Evolutionary conservation across 1,140 invertebrate genomes (phyloP).

Genomic region (Dendroctonus valens): DNA sequence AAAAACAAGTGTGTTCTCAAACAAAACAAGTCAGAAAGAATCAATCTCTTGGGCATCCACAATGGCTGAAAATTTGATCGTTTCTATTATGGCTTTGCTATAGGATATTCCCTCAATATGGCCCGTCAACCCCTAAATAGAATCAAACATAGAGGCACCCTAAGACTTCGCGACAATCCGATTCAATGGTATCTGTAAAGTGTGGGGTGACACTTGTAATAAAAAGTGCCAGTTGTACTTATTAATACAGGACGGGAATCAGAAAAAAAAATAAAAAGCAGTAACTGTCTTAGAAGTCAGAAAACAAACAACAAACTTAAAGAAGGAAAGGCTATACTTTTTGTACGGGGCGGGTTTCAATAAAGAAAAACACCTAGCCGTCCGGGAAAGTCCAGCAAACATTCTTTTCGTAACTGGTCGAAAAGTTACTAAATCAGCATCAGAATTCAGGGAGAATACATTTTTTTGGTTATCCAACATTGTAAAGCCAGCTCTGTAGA

Average conservation of each 20-base stretch:
- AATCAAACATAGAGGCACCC: slow-evolving; percentile 43
- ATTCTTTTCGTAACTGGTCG: background rate
- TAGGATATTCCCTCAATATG: slow-evolving; percentile 41
- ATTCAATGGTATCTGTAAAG: slow-evolving; percentile 40
- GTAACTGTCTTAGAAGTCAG: too few relatives aligned
- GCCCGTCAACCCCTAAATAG: slow-evolving; percentile 44
- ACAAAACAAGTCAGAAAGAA: background rate
- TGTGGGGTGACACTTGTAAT: slow-evolving; percentile 44
- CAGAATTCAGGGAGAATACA: background rate
- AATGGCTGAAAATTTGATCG: slow-evolving; percentile 35
- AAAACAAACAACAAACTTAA: too few relatives aligned
- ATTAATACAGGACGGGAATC: slow-evolving; percentile 15
- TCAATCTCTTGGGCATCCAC: slow-evolving; percentile 21
- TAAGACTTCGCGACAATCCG: slow-evolving; percentile 40
- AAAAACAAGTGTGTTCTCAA: too few relatives aligned
- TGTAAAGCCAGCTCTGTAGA: background rate
- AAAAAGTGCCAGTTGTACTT: slow-evolving; percentile 45
- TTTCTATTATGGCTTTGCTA: slow-evolving; percentile 38
- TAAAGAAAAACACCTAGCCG: background rate
- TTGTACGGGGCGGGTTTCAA: background rate
- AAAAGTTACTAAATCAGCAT: background rate
- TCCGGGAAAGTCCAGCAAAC: background rate
- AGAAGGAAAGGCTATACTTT: too few relatives aligned
- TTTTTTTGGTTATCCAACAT: background rate
- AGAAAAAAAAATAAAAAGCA: too few relatives aligned